Base-by-base conservation (phyloP, 1,140 invertebrate genomes). In the Asobara japonica region DNA sequence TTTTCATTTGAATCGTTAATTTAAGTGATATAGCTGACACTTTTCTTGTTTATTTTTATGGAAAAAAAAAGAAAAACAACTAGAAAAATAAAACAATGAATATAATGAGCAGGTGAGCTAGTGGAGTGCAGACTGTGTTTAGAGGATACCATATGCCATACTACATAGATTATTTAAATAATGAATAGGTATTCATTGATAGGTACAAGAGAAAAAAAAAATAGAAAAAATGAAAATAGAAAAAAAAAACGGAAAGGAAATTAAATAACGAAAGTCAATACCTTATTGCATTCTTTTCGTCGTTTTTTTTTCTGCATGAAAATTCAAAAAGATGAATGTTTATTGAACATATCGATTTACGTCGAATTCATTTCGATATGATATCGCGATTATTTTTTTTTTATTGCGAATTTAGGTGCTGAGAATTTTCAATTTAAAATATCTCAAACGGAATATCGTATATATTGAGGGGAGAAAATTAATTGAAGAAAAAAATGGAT, bases 81-180 rank as follows among this genome's bases (percentile, higher is more conserved):
- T 76, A 72, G 22, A 77, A 74, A 72, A 48, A 75, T 27, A 71
- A 70, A 61, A 45, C 67, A 77, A 77, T 77, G 78, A 77, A 71
- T 80, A 77, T 83, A 84, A 82, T 48, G 83, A 87, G 83, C 85
- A 85, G 83, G 83, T 86, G 82, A 87, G 83, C 85, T 87, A 87
- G 85, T 87, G 86, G 86, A 87, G 86, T 87, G 86, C 86, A 87
- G 84, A 87, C 86, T 87, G 86, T 87, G 86, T 87, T 87, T 87
- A 84, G 86, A 86, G 86, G 86, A 87, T 87, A 87, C 83, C 84
- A 86, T 81, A 85, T 80, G 81, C 82, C 80, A 84, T 62, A 62
- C n/a, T 82, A 82, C 81, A 82, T 86, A 80, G 80, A 84, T 86
- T 76, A 83, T 80, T 83, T 79, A 82, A 79, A 56, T 72, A 51